A percentile compares a stretch with the other conserved stretches of the same genome.
Conservation (phyloP, 2,888 invertebrate species). For the Dascillus cervinus region DNA sequence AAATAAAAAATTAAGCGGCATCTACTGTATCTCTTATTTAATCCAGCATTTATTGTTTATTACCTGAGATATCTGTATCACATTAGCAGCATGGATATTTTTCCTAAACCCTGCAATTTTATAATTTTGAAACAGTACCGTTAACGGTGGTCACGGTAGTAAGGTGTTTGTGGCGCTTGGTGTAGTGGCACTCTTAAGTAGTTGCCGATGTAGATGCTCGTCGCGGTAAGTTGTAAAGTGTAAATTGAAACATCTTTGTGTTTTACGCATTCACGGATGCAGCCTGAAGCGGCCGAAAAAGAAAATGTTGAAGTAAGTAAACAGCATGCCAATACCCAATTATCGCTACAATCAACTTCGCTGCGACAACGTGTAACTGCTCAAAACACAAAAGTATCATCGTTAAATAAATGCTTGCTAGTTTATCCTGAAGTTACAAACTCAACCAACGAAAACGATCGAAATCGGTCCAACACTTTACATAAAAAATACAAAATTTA, state of each 20-base stretch:
- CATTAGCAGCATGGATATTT: no score
- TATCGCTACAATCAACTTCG: slow-evolving; percentile 26
- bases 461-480: slow-evolving; percentile 5
- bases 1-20: no score
- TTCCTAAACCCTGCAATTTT: no score
- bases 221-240: no score
- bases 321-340: slow-evolving; percentile 22
- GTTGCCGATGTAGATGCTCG: no score
- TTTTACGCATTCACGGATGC: slow-evolving; percentile 33
- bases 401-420: slow-evolving; percentile 8
- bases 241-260: slow-evolving; percentile 19
- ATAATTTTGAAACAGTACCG: no score
- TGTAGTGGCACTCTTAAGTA: no score
- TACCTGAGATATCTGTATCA: no score
- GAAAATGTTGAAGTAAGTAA: slow-evolving; percentile 42
- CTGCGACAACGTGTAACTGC: slow-evolving; percentile 22
- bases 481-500: slow-evolving; percentile 19
- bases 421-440: slow-evolving; percentile 10
- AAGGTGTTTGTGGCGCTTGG: no score
- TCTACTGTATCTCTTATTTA: no score
- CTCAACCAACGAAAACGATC: slow-evolving; percentile 9
- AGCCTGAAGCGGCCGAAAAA: slow-evolving; percentile 39
- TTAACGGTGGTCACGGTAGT: no score
- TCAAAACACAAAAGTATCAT: slow-evolving; percentile 6
- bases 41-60: no score